phyloP scores from a whole-genome alignment of 2,113 vertebrate species.

The Paramisgurnus dabryanus region DNA sequence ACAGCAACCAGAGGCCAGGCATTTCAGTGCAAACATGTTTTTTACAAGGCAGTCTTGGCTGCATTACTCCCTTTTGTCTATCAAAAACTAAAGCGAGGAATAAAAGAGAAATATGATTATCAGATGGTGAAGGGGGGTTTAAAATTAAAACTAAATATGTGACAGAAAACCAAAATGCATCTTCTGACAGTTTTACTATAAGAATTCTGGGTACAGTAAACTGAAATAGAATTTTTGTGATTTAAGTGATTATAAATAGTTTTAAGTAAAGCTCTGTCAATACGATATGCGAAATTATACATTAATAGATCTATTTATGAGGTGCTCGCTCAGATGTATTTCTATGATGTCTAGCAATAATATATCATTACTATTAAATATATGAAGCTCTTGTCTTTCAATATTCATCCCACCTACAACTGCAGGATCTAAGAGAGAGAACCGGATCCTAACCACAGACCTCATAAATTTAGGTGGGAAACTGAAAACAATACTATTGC shows the following conservation, averaged over 20 bases:
- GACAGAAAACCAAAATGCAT: slow-evolving; percentile 40
- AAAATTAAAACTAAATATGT: slow-evolving; percentile 20
- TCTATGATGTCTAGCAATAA: slow-evolving; percentile 22
- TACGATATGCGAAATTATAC: background rate
- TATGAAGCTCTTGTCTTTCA: background rate
- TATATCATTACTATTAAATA: slow-evolving; percentile 18
- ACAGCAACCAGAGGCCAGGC: slow-evolving; percentile 90
- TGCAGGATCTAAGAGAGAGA: slow-evolving; percentile 24
- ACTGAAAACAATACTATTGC: slow-evolving; percentile 13
- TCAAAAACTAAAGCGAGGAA: slow-evolving; percentile 38
- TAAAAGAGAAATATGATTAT: background rate
- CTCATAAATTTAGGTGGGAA: background rate
- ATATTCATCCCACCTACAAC: slow-evolving; percentile 13
- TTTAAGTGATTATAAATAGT: background rate
- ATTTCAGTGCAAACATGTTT: slow-evolving; percentile 90
- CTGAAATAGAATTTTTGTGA: too few relatives aligned
- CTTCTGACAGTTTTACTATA: slow-evolving; percentile 17
- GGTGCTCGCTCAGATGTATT: background rate
- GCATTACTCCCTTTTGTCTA: slow-evolving; percentile 67
- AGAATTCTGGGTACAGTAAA: too few relatives aligned
- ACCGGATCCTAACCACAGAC: slow-evolving; percentile 10
- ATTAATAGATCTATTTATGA: slow-evolving; percentile 1
- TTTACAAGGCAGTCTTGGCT: slow-evolving; percentile 93
- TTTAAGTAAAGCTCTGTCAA: slow-evolving; percentile 6
- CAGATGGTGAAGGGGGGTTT: background rate